A percentile compares a stretch with the other conserved stretches of the same genome.
phyloP scores from a whole-genome alignment of 2,888 invertebrate species.

The Caenorhabditis sp. region DNA sequence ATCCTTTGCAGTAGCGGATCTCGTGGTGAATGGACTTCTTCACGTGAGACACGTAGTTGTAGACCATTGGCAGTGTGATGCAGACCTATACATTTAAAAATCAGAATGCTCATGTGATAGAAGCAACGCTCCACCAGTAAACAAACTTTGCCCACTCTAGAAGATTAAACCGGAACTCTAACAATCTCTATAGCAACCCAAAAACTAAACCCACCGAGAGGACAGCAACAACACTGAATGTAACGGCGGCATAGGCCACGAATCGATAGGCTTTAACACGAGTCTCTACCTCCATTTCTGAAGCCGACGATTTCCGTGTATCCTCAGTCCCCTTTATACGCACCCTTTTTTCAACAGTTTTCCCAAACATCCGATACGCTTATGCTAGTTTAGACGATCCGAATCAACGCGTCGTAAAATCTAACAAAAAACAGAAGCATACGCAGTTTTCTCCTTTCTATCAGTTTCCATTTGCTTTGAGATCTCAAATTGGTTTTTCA shows the following conservation, averaged over 20 bases:
- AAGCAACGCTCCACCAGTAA: too few relatives aligned
- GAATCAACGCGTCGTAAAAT: slow-evolving; percentile 31
- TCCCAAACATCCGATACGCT: slow-evolving; percentile 48
- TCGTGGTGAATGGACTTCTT: slow-evolving; percentile 80
- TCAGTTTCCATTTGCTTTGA: slow-evolving; percentile 29
- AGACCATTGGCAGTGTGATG: slow-evolving; percentile 82
- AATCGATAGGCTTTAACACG: slow-evolving; percentile 70
- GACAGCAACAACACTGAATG: slow-evolving; percentile 69
- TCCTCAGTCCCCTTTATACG: slow-evolving; percentile 28
- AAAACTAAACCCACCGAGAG: slow-evolving; percentile 57
- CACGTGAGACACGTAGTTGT: slow-evolving; percentile 82
- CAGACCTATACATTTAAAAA: slow-evolving; percentile 54
- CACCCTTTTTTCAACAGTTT: slow-evolving; percentile 45
- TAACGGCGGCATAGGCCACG: slow-evolving; percentile 70
- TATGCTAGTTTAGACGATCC: slow-evolving; percentile 45
- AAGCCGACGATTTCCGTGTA: slow-evolving; percentile 5
- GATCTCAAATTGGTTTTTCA: slow-evolving; percentile 5
- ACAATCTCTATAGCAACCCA: neutral
- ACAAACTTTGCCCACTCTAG: too few relatives aligned
- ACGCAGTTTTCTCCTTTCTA: slow-evolving; percentile 25
- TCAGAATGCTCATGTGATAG: neutral
- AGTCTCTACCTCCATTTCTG: slow-evolving; percentile 56
- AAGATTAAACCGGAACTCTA: too few relatives aligned
- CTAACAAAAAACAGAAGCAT: slow-evolving; percentile 41
- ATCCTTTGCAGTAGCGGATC: slow-evolving; percentile 81